Evolutionary conservation across 2,888 invertebrate genomes (phyloP).

Genomic region (Mongoloraphidia duomilia): DNA sequence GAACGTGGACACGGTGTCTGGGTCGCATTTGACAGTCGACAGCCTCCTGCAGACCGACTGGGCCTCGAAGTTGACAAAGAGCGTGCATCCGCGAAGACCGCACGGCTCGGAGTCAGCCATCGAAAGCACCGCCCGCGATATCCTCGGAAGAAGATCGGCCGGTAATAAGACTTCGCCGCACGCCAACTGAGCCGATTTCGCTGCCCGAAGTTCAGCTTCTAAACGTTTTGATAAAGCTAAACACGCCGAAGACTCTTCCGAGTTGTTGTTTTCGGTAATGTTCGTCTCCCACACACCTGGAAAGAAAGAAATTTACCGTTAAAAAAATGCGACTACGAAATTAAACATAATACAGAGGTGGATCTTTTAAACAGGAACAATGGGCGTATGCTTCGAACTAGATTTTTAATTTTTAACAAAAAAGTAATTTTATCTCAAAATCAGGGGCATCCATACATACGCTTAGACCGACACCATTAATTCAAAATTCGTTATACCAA

Average conservation of each 20-base stretch:
- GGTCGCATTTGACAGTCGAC: slow-evolving; percentile 74
- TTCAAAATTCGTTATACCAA: too few relatives aligned
- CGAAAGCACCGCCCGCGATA: slow-evolving; percentile 63
- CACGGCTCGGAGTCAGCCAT: slow-evolving; percentile 84
- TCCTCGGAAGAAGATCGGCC: slow-evolving; percentile 62
- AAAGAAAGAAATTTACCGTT: background rate
- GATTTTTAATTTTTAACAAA: too few relatives aligned
- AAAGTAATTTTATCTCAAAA: too few relatives aligned
- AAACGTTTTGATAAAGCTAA: slow-evolving; percentile 59
- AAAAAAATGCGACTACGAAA: background rate
- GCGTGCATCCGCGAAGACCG: slow-evolving; percentile 74
- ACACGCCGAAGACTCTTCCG: slow-evolving; percentile 37
- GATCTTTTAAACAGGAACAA: too few relatives aligned
- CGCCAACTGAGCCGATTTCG: slow-evolving; percentile 65
- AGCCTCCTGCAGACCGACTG: slow-evolving; percentile 53
- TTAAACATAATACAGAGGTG: background rate
- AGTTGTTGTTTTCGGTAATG: slow-evolving; percentile 12
- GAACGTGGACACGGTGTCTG: slow-evolving; percentile 77
- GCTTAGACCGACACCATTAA: too few relatives aligned
- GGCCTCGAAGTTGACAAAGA: slow-evolving; percentile 70
- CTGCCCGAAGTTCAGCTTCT: slow-evolving; percentile 64
- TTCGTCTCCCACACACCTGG: slow-evolving; percentile 3
- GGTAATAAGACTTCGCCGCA: slow-evolving; percentile 78
- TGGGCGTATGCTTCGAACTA: too few relatives aligned
- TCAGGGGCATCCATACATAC: too few relatives aligned